A percentile compares a stretch with the other conserved stretches of the same genome.
Evolutionary conservation across 2,888 invertebrate genomes (phyloP).

Genomic region (Myopa tessellatipennis): DNA sequence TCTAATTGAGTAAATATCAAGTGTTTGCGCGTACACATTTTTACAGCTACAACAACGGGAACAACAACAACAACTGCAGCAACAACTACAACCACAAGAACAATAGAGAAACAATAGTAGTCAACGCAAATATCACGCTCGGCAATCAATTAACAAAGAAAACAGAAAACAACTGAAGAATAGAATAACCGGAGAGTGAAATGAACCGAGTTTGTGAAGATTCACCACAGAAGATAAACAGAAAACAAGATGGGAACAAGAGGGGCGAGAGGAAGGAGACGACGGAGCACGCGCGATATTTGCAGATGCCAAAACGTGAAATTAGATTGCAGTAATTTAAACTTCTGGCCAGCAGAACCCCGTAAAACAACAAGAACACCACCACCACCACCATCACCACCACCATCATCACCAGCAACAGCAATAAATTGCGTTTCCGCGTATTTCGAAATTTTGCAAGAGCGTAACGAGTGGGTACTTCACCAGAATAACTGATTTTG

Average conservation of each 20-base stretch:
- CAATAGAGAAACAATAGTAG: too few relatives aligned
- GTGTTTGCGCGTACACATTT: too few relatives aligned
- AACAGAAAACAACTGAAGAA: background rate
- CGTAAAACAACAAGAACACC: background rate
- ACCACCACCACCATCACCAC: background rate
- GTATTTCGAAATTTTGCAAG: conserved; percentile 2
- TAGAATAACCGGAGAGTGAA: background rate
- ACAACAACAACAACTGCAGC: too few relatives aligned
- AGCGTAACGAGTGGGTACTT: conserved; percentile 32
- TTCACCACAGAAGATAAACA: background rate
- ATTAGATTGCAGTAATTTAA: conserved; percentile 3
- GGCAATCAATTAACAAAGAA: background rate
- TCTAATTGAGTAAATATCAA: background rate
- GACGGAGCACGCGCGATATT: background rate
- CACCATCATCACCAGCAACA: background rate
- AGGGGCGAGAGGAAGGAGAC: background rate
- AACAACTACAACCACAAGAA: too few relatives aligned
- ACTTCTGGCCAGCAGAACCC: background rate
- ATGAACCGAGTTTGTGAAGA: background rate
- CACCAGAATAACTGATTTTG: conserved; percentile 36
- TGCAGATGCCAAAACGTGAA: background rate
- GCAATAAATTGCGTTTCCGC: background rate
- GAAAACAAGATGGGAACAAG: background rate
- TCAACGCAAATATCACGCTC: background rate
- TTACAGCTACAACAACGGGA: too few relatives aligned